Conservation (phyloP, 2,797 vertebrate genomes). For the Pangasius djambal region DNA sequence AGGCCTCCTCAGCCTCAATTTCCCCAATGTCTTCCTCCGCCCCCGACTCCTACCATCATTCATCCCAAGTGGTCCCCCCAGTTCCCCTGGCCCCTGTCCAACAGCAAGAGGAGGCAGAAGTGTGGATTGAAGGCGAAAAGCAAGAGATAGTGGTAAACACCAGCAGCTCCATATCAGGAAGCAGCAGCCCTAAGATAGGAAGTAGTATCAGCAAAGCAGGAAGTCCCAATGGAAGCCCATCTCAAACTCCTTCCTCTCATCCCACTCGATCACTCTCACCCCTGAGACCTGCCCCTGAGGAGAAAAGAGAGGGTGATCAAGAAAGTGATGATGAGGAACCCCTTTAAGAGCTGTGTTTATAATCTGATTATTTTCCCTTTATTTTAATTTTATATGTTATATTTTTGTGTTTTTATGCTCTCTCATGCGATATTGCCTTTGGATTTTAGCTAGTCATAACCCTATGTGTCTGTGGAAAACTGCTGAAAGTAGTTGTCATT, state of each 20-base stretch:
- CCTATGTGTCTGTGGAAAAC: background rate
- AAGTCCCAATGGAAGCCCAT: slow-evolving; percentile 58
- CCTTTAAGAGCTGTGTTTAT: slow-evolving; percentile 60
- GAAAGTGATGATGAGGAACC: slow-evolving; percentile 68
- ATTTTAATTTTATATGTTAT: slow-evolving; percentile 36
- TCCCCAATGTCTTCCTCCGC: slow-evolving; percentile 19
- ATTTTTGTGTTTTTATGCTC: slow-evolving; percentile 51
- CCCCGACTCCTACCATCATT: slow-evolving; percentile 11
- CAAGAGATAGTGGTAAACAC: slow-evolving; percentile 55
- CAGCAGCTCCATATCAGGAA: slow-evolving; percentile 40
- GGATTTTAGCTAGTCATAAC: background rate
- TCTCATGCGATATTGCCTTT: background rate
- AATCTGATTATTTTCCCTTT: slow-evolving; percentile 31
- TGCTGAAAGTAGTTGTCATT: background rate
- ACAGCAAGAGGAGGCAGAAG: slow-evolving; percentile 65
- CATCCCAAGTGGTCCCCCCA: slow-evolving; percentile 8
- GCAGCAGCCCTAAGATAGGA: slow-evolving; percentile 26
- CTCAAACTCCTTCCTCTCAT: slow-evolving; percentile 57
- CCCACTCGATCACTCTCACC: slow-evolving; percentile 60
- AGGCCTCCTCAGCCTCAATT: slow-evolving; percentile 54
- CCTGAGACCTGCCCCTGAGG: slow-evolving; percentile 53
- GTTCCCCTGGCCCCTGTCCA: background rate
- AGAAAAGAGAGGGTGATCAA: slow-evolving; percentile 52
- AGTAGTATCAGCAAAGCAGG: slow-evolving; percentile 51
- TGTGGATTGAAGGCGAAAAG: slow-evolving; percentile 65